Base-by-base conservation (phyloP, 1,140 invertebrate species). In the Aphelinus atriplicis region DNA sequence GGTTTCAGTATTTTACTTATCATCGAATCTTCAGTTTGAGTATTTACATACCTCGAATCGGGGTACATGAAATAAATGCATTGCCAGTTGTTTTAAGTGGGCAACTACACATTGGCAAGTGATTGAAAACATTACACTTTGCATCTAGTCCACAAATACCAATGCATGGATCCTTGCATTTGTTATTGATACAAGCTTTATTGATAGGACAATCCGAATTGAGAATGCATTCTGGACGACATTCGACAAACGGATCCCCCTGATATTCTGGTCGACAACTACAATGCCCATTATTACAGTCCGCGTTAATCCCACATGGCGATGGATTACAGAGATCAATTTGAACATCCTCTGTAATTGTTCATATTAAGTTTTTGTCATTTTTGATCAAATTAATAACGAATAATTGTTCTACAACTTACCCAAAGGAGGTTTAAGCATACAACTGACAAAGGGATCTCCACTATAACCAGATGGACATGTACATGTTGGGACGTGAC, bases 91-190 rank as follows among this genome's bases (percentile, higher is more conserved):
- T 94, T 64, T 93, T 93, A 75, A 90, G 82, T 56, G 91, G 88
- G 84, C 95, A 96, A 7, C 92, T 93, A 81, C 95, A 96, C 7
- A 92, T 90, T 1, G 95, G 94, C 79, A 94, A 94, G 83, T 97
- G 95, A 81, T 95, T 94, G 26, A 95, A 91, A 1, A 96, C 93
- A 80, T 94, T 92, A 84, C 95, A 97, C 78, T 94, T 86, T 5
- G 95, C 94, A 86, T 95, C 95, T 72, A 92, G 90, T 42, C 94
- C 94, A 84, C 94, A 95, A 55, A 93, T 92, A 72, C 94, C 94
- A 6, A 92, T 91, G 80, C 94, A 96, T 48, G 94, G 94, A 88
- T 95, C 92, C 45, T 89, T 88, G 80, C 95, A 96, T 84, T 94
- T 95, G 77, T 94, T 94, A 79, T 92, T 91, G 69, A 94, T 89